Percentiles rank a stretch among this genome's conserved stretches.
Conservation (phyloP, 2,797 vertebrate species). For the Trachops cirrhosus region DNA sequence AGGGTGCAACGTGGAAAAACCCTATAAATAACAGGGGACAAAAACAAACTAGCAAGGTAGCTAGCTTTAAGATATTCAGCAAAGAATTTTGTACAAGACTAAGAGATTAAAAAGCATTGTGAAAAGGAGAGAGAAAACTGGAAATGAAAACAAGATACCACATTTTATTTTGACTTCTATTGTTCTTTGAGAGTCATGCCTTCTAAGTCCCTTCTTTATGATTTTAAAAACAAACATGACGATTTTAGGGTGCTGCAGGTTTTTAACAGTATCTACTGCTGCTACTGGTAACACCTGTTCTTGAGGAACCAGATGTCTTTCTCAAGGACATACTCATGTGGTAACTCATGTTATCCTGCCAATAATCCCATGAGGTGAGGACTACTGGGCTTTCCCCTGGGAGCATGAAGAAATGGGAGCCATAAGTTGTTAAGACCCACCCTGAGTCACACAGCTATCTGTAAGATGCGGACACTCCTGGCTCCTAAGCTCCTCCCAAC, state of each 20-base stretch:
- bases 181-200: not conserved
- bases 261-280: not conserved
- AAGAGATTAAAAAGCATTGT: not conserved
- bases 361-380: no score
- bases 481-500: not conserved
- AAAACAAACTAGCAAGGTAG: not conserved
- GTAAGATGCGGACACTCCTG: not conserved
- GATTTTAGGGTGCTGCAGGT: not conserved
- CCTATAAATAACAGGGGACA: not conserved
- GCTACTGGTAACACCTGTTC: not conserved
- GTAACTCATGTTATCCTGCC: not conserved
- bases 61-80: not conserved
- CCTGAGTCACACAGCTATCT: not conserved
- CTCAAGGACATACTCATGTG: not conserved
- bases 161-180: not conserved
- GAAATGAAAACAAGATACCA: not conserved
- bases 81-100: not conserved
- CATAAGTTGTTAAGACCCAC: not conserved
- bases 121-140: not conserved
- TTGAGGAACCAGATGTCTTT: no score
- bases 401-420: not conserved
- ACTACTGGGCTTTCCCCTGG: not conserved
- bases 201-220: not conserved
- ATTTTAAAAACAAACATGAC: constrained; percentile 6
- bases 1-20: not conserved